phyloP scores from a whole-genome alignment of 2,888 invertebrate species.

The Heliconius sara region DNA sequence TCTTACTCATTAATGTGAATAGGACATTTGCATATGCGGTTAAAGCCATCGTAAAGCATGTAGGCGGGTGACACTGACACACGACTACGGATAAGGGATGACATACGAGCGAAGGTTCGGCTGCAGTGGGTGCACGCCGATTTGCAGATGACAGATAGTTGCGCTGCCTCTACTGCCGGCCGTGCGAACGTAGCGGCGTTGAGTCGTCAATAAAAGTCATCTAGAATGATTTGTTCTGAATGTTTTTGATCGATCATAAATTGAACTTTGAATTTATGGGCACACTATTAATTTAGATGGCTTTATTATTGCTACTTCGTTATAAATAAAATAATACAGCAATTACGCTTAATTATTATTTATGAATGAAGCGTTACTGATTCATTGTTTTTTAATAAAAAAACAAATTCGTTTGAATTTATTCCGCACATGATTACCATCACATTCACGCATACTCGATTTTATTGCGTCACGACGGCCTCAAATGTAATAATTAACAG shows the following conservation, averaged over 20 bases:
- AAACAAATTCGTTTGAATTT: neutral
- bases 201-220: slow-evolving; percentile 45
- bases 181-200: slow-evolving; percentile 43
- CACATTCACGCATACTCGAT: neutral
- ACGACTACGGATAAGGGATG: slow-evolving; percentile 73
- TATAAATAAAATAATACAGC: neutral
- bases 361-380: neutral
- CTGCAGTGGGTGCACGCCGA: slow-evolving; percentile 69
- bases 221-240: slow-evolving; percentile 29
- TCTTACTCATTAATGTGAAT: slow-evolving; percentile 39
- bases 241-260: slow-evolving; percentile 32
- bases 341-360: neutral
- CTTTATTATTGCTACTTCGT: neutral
- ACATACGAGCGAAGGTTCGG: slow-evolving; percentile 63
- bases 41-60: slow-evolving; percentile 53
- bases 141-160: slow-evolving; percentile 60
- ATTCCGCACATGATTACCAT: neutral
- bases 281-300: neutral
- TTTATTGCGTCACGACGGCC: neutral
- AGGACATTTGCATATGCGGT: slow-evolving; percentile 58
- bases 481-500: neutral
- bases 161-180: slow-evolving; percentile 48
- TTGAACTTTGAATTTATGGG: neutral
- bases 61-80: slow-evolving; percentile 66
- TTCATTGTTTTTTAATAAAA: neutral